Conservation (phyloP, 1,140 invertebrate genomes). For the Dryas iulia region DNA sequence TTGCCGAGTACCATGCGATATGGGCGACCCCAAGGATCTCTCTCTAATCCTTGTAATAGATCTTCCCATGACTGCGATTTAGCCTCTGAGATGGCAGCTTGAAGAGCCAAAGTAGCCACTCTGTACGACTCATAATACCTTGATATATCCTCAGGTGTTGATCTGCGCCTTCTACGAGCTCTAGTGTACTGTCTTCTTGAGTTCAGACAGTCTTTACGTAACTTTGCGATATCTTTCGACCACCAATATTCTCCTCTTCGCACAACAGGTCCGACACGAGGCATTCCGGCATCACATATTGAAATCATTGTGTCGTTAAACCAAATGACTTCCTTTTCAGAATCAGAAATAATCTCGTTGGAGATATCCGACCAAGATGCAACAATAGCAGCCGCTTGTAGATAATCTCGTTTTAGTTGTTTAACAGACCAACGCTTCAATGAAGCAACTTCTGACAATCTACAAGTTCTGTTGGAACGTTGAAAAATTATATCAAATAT, state of each 20-base stretch:
- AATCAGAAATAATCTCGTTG: background rate
- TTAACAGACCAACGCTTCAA: conserved; percentile 36
- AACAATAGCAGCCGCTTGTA: background rate
- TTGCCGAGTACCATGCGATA: background rate
- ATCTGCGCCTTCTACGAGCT: background rate
- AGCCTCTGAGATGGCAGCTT: conserved; percentile 4
- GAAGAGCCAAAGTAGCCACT: background rate
- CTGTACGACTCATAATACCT: background rate
- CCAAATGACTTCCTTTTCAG: background rate
- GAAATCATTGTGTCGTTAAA: background rate
- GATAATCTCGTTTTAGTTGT: background rate
- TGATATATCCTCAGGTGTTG: background rate
- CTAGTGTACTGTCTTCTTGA: background rate
- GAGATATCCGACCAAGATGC: background rate
- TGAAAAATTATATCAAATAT: too few species aligned
- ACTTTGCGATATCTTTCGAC: background rate
- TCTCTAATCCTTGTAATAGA: background rate
- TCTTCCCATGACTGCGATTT: conserved; percentile 5
- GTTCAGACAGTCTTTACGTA: background rate
- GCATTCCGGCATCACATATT: background rate
- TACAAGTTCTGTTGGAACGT: background rate
- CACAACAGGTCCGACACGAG: background rate
- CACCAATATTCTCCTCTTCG: background rate
- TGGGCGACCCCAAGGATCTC: conserved; percentile 19
- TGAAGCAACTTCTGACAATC: background rate